phyloP scores from a whole-genome alignment of 2,797 vertebrate genomes.

The Microchirus variegatus region DNA sequence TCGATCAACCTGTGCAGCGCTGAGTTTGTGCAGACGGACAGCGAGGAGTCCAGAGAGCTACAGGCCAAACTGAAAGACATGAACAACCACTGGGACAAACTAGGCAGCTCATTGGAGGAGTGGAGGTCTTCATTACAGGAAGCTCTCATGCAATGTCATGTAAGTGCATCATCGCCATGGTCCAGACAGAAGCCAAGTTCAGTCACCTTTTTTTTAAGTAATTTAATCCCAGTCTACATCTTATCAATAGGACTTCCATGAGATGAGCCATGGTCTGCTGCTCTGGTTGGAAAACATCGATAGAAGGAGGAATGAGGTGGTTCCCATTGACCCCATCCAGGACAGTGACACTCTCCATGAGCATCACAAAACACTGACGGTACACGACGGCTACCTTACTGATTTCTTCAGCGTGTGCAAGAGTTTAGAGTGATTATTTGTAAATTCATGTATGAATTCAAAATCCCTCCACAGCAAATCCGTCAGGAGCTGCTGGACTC shows the following conservation, averaged over 20 bases:
- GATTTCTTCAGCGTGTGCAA: not conserved
- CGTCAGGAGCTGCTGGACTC: conserved; percentile 92
- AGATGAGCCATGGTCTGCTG: conserved; percentile 94
- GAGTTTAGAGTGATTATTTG: not conserved
- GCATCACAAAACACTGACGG: conserved; percentile 89
- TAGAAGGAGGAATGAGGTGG: conserved; percentile 92
- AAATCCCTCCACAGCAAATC: conserved; percentile 88
- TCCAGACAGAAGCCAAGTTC: not conserved
- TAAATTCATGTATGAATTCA: not conserved
- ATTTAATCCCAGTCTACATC: conserved; percentile 5
- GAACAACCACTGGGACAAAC: conserved; percentile 91
- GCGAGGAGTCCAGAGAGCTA: conserved; percentile 83
- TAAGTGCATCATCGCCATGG: conserved; percentile 50
- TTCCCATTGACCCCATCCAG: conserved; percentile 87
- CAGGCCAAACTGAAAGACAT: conserved; percentile 89
- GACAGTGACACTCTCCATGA: conserved; percentile 87
- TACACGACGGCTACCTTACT: conserved; percentile 51
- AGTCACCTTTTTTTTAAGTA: not conserved
- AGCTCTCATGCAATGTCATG: conserved; percentile 96
- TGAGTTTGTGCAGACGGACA: conserved; percentile 87
- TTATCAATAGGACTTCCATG: conserved; percentile 91
- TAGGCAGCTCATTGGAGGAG: conserved; percentile 85
- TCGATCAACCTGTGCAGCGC: conserved; percentile 95
- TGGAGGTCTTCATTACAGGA: conserved; percentile 90
- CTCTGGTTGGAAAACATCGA: conserved; percentile 99